Evolutionary conservation across 1,140 invertebrate species (phyloP).

Genomic region (Parasteatoda tepidariorum): DNA sequence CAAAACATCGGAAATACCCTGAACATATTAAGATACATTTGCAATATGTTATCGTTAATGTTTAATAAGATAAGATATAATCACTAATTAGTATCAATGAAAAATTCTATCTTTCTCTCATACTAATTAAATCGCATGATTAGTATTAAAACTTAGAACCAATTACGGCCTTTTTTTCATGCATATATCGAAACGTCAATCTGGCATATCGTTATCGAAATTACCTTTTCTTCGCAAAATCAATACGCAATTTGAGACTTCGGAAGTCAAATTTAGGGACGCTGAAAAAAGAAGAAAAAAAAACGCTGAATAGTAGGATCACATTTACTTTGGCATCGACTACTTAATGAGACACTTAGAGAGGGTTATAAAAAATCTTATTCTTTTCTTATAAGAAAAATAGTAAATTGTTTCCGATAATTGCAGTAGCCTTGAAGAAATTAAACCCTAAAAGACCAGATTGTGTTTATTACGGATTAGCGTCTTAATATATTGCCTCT

Average conservation of each 20-base stretch:
- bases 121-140: too few species aligned
- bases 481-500: constrained; percentile 37
- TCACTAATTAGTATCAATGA: too few species aligned
- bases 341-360: constrained; percentile 41
- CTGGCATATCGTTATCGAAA: constrained; percentile 37
- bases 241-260: constrained; percentile 14
- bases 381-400: constrained; percentile 35
- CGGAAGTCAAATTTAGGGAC: neutral
- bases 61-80: too few species aligned
- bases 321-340: constrained; percentile 26
- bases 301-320: neutral
- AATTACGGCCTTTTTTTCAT: neutral
- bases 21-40: too few species aligned
- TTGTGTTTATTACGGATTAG: constrained; percentile 49
- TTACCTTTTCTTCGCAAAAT: constrained; percentile 32
- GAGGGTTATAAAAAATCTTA: constrained; percentile 12
- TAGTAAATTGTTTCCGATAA: constrained; percentile 47
- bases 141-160: too few species aligned
- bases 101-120: too few species aligned
- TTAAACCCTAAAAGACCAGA: constrained; percentile 23
- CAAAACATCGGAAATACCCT: too few species aligned
- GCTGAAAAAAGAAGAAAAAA: neutral
- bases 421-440: constrained; percentile 21
- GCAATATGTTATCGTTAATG: too few species aligned
- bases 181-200: constrained; percentile 4